Evolutionary conservation across 2,797 vertebrate genomes (phyloP).

Genomic region (Alosa sapidissima): DNA sequence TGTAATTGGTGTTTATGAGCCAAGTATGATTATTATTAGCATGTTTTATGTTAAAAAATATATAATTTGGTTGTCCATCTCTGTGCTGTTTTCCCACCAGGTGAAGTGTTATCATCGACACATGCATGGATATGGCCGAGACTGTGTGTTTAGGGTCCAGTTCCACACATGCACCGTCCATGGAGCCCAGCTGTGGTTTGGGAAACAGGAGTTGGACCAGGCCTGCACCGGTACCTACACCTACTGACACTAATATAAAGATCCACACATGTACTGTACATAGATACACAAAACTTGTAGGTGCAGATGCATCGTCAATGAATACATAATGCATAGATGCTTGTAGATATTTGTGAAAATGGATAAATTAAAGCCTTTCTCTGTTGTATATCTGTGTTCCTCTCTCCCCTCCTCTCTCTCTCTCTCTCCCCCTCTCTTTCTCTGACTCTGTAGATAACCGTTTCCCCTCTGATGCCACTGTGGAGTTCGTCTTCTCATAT

Average conservation of each 20-base stretch:
- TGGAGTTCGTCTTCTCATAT: slow-evolving; percentile 86
- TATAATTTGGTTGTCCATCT: not conserved
- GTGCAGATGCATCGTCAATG: too few relatives aligned
- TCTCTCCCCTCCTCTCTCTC: slow-evolving; percentile 18
- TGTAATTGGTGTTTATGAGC: too few relatives aligned
- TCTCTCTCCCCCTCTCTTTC: not conserved
- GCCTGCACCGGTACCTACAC: slow-evolving; percentile 78
- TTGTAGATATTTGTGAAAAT: not conserved
- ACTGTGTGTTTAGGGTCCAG: slow-evolving; percentile 86
- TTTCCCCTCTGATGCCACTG: slow-evolving; percentile 84
- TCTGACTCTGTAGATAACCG: slow-evolving; percentile 76
- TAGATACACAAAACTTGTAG: not conserved
- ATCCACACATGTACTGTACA: not conserved
- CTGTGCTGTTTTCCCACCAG: slow-evolving; percentile 60
- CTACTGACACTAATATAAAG: not conserved
- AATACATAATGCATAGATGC: not conserved
- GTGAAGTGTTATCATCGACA: slow-evolving; percentile 88
- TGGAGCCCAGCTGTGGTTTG: slow-evolving; percentile 84
- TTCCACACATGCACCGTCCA: slow-evolving; percentile 93
- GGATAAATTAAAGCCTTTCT: not conserved
- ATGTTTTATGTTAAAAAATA: too few relatives aligned
- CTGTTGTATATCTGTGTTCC: slow-evolving; percentile 12
- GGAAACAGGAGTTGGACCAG: slow-evolving; percentile 85
- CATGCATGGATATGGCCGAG: slow-evolving; percentile 75
- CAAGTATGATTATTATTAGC: too few relatives aligned